Base-by-base conservation (phyloP, 1,140 invertebrate species). In the Rhyzopertha dominica region DNA sequence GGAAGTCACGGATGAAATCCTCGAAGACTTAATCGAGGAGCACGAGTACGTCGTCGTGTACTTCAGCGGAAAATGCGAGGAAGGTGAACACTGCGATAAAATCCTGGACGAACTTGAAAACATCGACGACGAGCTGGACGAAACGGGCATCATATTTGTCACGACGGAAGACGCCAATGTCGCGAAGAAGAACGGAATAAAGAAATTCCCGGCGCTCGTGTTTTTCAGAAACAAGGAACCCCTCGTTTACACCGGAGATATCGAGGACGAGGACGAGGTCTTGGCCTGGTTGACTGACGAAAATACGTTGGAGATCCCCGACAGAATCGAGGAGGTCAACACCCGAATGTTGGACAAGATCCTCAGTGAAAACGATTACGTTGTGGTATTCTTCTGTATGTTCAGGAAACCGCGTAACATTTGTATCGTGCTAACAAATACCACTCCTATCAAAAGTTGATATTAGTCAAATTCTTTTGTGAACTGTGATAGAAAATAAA, bases 21-120 rank as follows among this genome's bases (percentile, higher is more conserved):
- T 95, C 12, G 75, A 79, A 49, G 84, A 87, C 61, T 74, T 95
- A 5, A 90, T 95, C 53, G 84, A 87, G 51, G 87, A 91, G 58
- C 86, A 93, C 61, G 90, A 93, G 77, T 94, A 94, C 66, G 89
- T 95, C 10, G 90, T 91, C 14, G 90, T 93, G 14, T 92, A 91
- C 62, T 94, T 95, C 69, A 94, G 90, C 68, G 88, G 89, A 19
- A 82, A 82, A 34, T 94, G 90, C 60, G 87, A 91, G 54, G 85
- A 90, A 45, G 88, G 86, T 8, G 82, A 91, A 58, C 74, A 85
- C 56, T 94, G 90, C 56, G 86, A 90, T 50, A 80, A 82, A 47
- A 87, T 91, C 40, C 69, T 94, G 10, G 79, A 86, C 9, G 88
- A 91, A 63, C 68, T 95, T 26, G 91, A 95, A 63, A 90, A 91